Evolutionary conservation across 2,888 invertebrate genomes (phyloP), one percentile per base, ranked within the genome.

Genomic region (Tanytarsus gracilentus): DNA sequence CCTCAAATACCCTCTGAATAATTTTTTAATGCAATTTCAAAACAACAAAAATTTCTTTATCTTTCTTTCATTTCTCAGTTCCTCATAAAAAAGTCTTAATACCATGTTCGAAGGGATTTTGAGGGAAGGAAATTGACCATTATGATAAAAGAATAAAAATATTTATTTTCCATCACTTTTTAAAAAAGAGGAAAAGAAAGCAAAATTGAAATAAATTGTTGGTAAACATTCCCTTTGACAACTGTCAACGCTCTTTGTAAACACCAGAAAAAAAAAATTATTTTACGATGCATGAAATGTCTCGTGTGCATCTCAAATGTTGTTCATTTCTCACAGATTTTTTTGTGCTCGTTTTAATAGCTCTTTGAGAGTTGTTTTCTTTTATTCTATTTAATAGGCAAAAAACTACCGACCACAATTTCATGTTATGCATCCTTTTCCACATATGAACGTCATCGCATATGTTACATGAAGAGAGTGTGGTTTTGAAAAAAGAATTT

Each of bases 291-390:
- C 26, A 56, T 56, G 21, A 39, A 56, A 56, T 23, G 44, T 56
- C 55, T 56, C 55, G 55, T 56, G 55, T 56, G 55, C 55, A 56
- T 56, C 27, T 21, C 55, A 26, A 26, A 56, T 56, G 55, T 56
- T 56, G 44, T 56, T 56, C 27, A 56, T 56, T 56, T 51, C 44
- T 44, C 44, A 44, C 44, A 44, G 44, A 44, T 44, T 44, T 44
- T 44, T 44, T 44, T 23, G 14, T 36, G 4, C 14, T 5, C 4
- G 4, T 26, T 49, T 26, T 49, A 49, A 49, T 49, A 25, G 16
- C n/a, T n/a, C 36, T 33, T 8, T 25, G 36, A 36, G 21, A 39
- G 39, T 14, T 53, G 53, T 16, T 30, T 30, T 53, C 33, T 53
- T 30, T 26, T 30, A 33, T 36, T 33, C 11, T 5, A 44, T 44